Base-by-base conservation (phyloP, 1,140 invertebrate species). In the Ceratosolen solmsi region DNA sequence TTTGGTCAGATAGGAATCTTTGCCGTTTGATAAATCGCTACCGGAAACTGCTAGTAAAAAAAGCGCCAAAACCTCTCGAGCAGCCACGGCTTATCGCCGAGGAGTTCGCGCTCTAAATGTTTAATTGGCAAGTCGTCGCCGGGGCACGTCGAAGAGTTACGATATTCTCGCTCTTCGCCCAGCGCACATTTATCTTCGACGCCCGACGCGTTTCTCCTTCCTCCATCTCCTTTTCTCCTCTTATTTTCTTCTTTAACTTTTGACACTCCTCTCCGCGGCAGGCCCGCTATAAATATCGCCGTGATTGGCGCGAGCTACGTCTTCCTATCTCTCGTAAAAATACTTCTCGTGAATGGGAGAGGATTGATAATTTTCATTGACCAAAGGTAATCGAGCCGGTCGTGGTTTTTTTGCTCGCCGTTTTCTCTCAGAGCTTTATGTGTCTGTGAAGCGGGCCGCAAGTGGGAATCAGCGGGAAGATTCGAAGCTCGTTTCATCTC, bases 1-100 rank as follows among this genome's bases (percentile, higher is more conserved):
- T 70, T 80, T 79, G 79, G 20, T 73, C 82, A 86, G 90, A 91
- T 91, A 89, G 76, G 72, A 65, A 91, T 91, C 90, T 91, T 89
- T 89, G 81, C 87, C 86, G 85, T 90, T 90, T 91, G 90, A 91
- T 91, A 90, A 90, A 91, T 91, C 86, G 87, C 87, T 87, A 89
- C 89, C 90, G 90, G 90, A 91, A 90, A 91, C 90, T 89, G n/a
- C 88, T 79, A 71, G 75, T 87, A 90, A 90, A 91, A 91, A 89
- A 84, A 33, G 41, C 13, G 41, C 41, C 5, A 13, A 46, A 13
- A 46, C 41, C 5, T 46, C 13, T 13, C 41, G 5, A 8, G 41
- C n/a, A 46, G 41, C 41, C 41, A 13, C 41, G 41, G 76, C 79
- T 73, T 85, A 2, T 27, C 2, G 2, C 38, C 0, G 2, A 17